Evolutionary conservation across 2,797 vertebrate species (phyloP), one percentile per base, ranked within the genome.

Genomic region (Tokudaia tokunoshimensis): DNA sequence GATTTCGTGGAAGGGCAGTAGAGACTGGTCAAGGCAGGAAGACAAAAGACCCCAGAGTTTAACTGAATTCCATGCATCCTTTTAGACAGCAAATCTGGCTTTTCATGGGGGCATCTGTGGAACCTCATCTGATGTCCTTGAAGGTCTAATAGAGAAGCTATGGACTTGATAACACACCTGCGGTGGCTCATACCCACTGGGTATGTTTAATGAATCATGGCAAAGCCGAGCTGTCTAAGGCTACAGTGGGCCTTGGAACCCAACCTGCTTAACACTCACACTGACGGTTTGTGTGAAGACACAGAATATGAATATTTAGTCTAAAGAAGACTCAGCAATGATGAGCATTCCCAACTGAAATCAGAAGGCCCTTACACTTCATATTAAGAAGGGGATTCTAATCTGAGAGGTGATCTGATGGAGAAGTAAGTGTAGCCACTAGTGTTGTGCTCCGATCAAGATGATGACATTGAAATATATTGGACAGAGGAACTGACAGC

Each of bases 91-190:
- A 17, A 59, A 17, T 47, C 19, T 52, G 44, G 74, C 79, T 80
- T 76, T 94, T 61, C 37, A 31, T 3, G 72, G 70, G 61, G 81
- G 34, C 70, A 8, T 94, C 78, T 87, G n/a, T 44, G 57, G 74
- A 65, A 44, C 76, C 63, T 89, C 81, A 75, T 10, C 0, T 31
- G 65, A 37, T 52, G 72, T 41, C 44, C 55, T 79, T 74, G 14
- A 52, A 31, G 47, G 50, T 74, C 26, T 75, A 70, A 41, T 5
- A 84, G 80, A 89, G 92, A 80, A 94, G 92, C 37, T 91, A 57
- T 61, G 89, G n/a, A 59, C 75, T 86, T 44, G 85, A 29, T 55
- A 79, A 91, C 20, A 13, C 11, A 41, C 57, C 13, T 75, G 0
- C 3, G 29, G 19, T 34, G 65, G 59, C 92, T 50, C 81, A 82